These are phyloP conservation scores for Drosophila rubida DNA, from an alignment of 2,888 invertebrate species.

Conservation along the genomic window DNA sequence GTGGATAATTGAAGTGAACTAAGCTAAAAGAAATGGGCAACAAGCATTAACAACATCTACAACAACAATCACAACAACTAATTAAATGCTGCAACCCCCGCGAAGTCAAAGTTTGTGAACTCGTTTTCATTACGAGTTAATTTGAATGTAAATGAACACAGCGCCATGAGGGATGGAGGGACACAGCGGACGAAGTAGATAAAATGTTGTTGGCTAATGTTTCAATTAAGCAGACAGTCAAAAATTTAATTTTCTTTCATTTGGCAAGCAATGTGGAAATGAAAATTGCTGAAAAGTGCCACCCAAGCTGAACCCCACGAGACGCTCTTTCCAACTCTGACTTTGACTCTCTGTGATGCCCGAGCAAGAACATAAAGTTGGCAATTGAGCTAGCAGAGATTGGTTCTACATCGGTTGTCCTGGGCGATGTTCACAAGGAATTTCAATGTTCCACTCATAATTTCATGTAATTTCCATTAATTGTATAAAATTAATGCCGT, in stretches of 20 bases:
- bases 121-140: conserved; percentile 82
- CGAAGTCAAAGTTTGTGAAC: conserved; percentile 66
- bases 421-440: conserved; percentile 78
- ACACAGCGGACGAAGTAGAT: conserved; percentile 41
- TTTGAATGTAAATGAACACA: conserved; percentile 82
- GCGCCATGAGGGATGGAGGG: conserved; percentile 6
- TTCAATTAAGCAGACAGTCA: conserved; percentile 81
- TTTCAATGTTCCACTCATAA: conserved; percentile 77
- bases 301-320: conserved; percentile 42
- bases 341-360: not conserved
- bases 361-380: conserved; percentile 30
- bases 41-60: conserved; percentile 48
- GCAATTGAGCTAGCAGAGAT: conserved; percentile 35
- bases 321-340: not conserved
- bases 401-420: conserved; percentile 61
- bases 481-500: conserved; percentile 77
- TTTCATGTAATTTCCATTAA: conserved; percentile 78
- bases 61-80: conserved; percentile 74
- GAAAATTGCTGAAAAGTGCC: conserved; percentile 44
- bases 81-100: conserved; percentile 75
- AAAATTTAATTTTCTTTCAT: conserved; percentile 82
- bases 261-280: conserved; percentile 52
- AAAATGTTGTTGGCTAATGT: conserved; percentile 78
- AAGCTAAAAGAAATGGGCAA: conserved; percentile 65
- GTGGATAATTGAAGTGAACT: conserved; percentile 60